Conservation (phyloP, 2,888 invertebrate species). For the Harpalus rubripes region DNA sequence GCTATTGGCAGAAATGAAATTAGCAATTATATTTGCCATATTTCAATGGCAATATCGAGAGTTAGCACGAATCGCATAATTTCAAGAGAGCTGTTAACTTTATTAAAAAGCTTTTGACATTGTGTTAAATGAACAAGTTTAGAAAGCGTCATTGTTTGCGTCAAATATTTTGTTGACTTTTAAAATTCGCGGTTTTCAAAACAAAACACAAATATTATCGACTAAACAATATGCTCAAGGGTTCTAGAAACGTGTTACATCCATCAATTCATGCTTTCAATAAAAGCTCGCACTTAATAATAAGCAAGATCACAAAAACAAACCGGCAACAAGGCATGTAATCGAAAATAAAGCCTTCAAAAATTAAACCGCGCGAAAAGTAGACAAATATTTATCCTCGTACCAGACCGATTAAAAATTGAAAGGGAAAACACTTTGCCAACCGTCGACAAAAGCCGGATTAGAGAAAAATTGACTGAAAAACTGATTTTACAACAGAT, state of each 20-base stretch:
- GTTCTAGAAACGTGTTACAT: conserved; percentile 31
- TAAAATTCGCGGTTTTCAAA: neutral
- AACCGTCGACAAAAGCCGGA: neutral
- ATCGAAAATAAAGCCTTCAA: conserved; percentile 37
- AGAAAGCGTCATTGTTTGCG: neutral
- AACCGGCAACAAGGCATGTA: conserved; percentile 24
- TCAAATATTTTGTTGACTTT: conserved; percentile 10
- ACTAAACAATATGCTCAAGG: conserved; percentile 19
- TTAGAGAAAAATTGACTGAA: neutral
- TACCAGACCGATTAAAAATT: conserved; percentile 15
- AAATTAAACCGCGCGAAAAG: conserved; percentile 40
- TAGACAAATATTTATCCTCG: conserved; percentile 47
- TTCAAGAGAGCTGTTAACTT: neutral
- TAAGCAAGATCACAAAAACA: conserved; percentile 8
- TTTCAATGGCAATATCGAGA: neutral
- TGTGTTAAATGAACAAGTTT: conserved; percentile 1
- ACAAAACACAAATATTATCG: conserved; percentile 23
- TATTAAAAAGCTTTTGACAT: neutral
- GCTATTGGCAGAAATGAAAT: neutral
- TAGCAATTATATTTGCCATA: neutral
- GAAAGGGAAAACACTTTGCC: neutral
- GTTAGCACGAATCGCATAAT: neutral
- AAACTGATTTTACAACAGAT: neutral
- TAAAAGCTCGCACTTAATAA: conserved; percentile 12
- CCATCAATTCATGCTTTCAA: conserved; percentile 15